Percentiles rank a stretch among this genome's conserved stretches.
These are phyloP conservation scores for Julus scandinavius DNA, from an alignment of 2,888 invertebrate species.

Conservation along the genomic window DNA sequence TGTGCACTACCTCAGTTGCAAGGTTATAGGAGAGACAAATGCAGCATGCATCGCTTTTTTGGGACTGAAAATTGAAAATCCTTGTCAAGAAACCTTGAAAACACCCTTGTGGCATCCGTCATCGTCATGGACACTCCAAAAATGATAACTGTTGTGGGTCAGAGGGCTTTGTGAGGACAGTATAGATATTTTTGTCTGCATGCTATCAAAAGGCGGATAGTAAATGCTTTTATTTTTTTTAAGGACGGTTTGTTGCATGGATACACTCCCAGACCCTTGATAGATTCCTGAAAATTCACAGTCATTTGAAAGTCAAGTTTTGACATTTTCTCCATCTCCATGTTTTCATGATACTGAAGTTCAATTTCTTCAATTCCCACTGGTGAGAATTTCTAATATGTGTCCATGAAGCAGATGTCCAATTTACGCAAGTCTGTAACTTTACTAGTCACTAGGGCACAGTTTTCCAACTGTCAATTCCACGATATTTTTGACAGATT, in stretches of 20 bases:
- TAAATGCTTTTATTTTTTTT: not conserved
- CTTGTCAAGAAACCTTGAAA: constrained; percentile 42
- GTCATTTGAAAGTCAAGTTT: too few species aligned
- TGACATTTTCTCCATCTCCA: too few species aligned
- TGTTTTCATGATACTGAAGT: too few species aligned
- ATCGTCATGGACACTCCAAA: constrained; percentile 44
- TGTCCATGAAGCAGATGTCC: too few species aligned
- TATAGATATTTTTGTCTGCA: not conserved
- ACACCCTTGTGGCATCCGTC: constrained; percentile 46
- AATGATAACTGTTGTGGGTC: constrained; percentile 28
- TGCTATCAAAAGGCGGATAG: not conserved
- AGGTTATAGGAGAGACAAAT: constrained; percentile 22
- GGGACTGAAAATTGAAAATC: constrained; percentile 4
- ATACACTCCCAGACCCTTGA: too few species aligned
- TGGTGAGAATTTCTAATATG: too few species aligned
- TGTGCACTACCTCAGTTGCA: constrained; percentile 36
- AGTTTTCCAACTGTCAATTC: too few species aligned
- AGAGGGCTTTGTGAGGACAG: not conserved
- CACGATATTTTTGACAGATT: too few species aligned
- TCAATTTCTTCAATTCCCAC: too few species aligned
- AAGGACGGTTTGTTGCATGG: not conserved
- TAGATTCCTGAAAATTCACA: too few species aligned
- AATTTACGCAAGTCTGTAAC: too few species aligned
- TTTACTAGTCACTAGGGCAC: too few species aligned
- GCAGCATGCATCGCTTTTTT: constrained; percentile 1